Evolutionary conservation across 2,888 invertebrate genomes (phyloP).

Genomic region (Drosophila prolongata): DNA sequence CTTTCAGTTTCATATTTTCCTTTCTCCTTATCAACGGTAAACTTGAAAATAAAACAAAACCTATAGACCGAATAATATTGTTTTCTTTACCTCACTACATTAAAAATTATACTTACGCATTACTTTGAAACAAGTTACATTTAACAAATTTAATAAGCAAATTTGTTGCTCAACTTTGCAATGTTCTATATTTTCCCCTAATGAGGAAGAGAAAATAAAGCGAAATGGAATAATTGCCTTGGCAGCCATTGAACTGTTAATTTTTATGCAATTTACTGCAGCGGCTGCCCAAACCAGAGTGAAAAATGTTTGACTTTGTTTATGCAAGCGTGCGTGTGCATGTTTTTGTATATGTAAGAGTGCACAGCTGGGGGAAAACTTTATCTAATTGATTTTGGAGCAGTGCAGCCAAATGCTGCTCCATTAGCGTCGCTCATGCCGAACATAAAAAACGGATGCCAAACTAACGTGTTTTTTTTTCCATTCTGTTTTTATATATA

Average conservation of each 20-base stretch:
- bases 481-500: slow-evolving; percentile 38
- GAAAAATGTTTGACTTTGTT: slow-evolving; percentile 43
- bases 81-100: too few species aligned
- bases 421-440: slow-evolving; percentile 67
- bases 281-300: slow-evolving; percentile 45
- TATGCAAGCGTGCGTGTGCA: slow-evolving; percentile 8
- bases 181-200: slow-evolving; percentile 12
- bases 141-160: too few species aligned
- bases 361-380: slow-evolving; percentile 55
- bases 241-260: slow-evolving; percentile 59
- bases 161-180: slow-evolving; percentile 4
- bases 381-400: slow-evolving; percentile 73
- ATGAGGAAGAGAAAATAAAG: slow-evolving; percentile 23
- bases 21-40: too few species aligned
- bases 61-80: too few species aligned
- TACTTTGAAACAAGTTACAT: too few species aligned
- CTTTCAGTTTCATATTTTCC: too few species aligned
- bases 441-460: slow-evolving; percentile 37
- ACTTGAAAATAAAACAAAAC: too few species aligned
- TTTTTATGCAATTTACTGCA: slow-evolving; percentile 59
- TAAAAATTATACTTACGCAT: too few species aligned
- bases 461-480: slow-evolving; percentile 51
- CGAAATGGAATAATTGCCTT: slow-evolving; percentile 34
- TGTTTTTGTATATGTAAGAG: slow-evolving; percentile 5
- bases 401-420: slow-evolving; percentile 62